A percentile compares a stretch with the other conserved stretches of the same genome.
Conservation (phyloP, 2,113 vertebrate genomes). For the Circaetus gallicus region DNA sequence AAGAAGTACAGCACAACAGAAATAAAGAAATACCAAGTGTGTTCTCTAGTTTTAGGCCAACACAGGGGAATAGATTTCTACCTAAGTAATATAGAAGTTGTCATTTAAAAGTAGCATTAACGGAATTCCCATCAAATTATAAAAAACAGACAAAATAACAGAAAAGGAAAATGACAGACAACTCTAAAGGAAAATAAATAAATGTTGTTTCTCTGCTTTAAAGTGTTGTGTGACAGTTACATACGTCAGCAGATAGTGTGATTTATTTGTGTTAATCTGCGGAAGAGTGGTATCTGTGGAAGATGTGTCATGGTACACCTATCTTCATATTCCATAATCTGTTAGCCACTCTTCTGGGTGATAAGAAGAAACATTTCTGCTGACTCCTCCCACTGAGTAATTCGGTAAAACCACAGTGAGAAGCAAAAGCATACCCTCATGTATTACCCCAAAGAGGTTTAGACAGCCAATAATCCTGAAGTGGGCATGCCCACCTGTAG, state of each 20-base stretch:
- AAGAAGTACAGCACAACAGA: neutral
- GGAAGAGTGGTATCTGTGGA: neutral
- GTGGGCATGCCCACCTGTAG: neutral
- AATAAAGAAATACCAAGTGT: neutral
- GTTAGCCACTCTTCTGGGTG: neutral
- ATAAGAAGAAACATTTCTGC: slow-evolving; percentile 8
- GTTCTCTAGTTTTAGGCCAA: neutral
- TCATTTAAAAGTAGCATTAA: neutral
- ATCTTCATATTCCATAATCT: neutral
- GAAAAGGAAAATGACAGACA: neutral
- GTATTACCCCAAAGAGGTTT: neutral
- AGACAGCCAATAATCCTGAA: neutral
- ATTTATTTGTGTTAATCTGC: neutral
- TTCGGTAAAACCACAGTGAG: neutral
- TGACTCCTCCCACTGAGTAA: neutral
- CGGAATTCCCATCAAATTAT: neutral
- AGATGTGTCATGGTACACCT: neutral
- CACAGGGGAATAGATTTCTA: neutral
- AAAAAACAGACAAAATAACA: neutral
- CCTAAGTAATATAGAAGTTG: neutral
- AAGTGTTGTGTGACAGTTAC: neutral
- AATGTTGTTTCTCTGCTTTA: neutral
- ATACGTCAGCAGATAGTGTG: neutral
- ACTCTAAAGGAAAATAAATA: neutral
- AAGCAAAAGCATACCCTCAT: neutral